Evolutionary conservation across 2,797 vertebrate species (phyloP).

Genomic region (Esox masquinongy): DNA sequence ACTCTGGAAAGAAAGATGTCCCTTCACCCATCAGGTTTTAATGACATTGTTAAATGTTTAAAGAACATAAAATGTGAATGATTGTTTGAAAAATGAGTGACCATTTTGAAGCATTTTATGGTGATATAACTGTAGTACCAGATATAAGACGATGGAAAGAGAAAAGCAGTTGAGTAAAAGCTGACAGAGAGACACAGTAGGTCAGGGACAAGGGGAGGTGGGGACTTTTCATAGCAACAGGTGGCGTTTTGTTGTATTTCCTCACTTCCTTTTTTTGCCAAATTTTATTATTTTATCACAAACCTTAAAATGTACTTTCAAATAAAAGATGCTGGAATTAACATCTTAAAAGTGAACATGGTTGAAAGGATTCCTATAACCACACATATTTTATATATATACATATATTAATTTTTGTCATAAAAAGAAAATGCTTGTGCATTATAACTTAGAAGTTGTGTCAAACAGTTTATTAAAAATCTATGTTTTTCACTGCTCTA

Average conservation of each 20-base stretch:
- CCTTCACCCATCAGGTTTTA: slow-evolving; percentile 3
- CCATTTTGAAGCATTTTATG: not conserved
- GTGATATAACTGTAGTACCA: slow-evolving; percentile 16
- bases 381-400: too few species aligned
- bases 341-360: slow-evolving; percentile 3
- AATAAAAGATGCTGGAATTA: slow-evolving; percentile 33
- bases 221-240: not conserved
- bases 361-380: slow-evolving; percentile 23
- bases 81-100: not conserved
- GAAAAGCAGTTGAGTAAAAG: slow-evolving; percentile 25
- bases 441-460: not conserved
- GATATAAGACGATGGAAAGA: slow-evolving; percentile 15
- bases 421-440: slow-evolving; percentile 42
- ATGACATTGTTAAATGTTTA: not conserved
- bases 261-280: not conserved
- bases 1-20: not conserved
- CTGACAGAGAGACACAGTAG: not conserved
- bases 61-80: not conserved
- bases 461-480: not conserved
- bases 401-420: too few species aligned
- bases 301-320: not conserved
- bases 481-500: not conserved
- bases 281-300: not conserved
- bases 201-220: not conserved
- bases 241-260: not conserved